Base-by-base conservation (phyloP, 2,113 vertebrate genomes). In the Damaliscus lunatus region DNA sequence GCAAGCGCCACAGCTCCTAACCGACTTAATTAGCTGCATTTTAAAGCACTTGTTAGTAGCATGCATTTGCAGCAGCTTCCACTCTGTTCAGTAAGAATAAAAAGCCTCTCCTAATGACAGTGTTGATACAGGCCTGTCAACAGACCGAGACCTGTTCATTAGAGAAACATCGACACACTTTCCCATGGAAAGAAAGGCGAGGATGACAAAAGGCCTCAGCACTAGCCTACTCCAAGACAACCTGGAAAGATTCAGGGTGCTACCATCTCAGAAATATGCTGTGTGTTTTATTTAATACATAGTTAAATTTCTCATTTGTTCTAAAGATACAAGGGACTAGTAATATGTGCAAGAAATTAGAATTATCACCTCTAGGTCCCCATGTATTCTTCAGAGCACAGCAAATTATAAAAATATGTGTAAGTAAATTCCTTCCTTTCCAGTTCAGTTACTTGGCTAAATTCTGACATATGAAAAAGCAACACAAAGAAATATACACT, bases 131-230 rank as follows among this genome's bases (percentile, higher is more conserved):
- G 55, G 62, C 62, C 97, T 91, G 82, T 97, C 29, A 91, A 52
- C 59, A 96, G 98, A 97, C 78, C 40, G 40, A 57, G 90, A 95
- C 87, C 57, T 98, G 97, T 88, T 98, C 12, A 21, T 93, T 83
- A 94, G 80, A 67, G 93, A 98, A 98, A 91, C 85, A 97, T 77
- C 91, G 57, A 93, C 43, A 95, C 52, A 25, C 19, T 96, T 98
- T 98, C 98, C 98, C 99, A 98, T 96, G 98, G 92, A 97, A 98
- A 98, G 96, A 98, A 97, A 98, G 95, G 62, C 80, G 95, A 98
- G 57, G 62, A 94, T 91, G 92, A 98, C 97, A 97, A 97, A 98
- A 88, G 81, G 86, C 92, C 95, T 91, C 12, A 77, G 93, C 64
- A 94, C 53, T 33, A 84, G 29, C 52, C 48, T 91, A 33, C 48